Base-by-base conservation (phyloP, 2,888 invertebrate species). In the Ornithoptera priamus region DNA sequence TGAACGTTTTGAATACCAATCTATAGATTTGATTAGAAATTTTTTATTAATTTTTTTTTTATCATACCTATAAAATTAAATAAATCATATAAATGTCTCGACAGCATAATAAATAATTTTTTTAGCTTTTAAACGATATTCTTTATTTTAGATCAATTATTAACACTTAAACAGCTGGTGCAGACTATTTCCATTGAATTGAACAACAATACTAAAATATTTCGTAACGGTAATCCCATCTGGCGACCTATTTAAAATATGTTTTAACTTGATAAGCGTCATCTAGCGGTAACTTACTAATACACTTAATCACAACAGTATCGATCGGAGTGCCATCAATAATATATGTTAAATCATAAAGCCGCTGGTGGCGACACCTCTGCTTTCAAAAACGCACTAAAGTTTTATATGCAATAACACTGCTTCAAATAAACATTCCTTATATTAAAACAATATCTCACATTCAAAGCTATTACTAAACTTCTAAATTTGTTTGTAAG, bases 221-320 rank as follows among this genome's bases (percentile, higher is more conserved):
- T 17, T 15, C 1, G 18, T 17, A 17, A 50, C 15, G 5, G 10
- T 46, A 60, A 46, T 22, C 42, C 30, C 67, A 46, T 24, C 53
- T 50, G n/a, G 59, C 42, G 50, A n/a, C 1, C 8, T 24, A 17
- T 46, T 46, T 17, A n/a, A 30, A 30, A 42, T 30, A 17, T 20
- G 10, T 20, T n/a, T 30, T 36, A 24, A 24, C 18, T 24, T 53
- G 24, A 10, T 4, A 36, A 20, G 50, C 59, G 68, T 59, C 68
- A 68, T 68, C 68, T 68, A 53, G 36, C 46, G 56, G 20, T 22
- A 12, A 65, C 24, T 53, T 53, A 69, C 61, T 56, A 64, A 36
- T 8, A 39, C 46, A 30, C 60, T 69, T 69, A 65, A 46, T 64
- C 18, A 57, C 15, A 46, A 46, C 46, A 18, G 1, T 24, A 62